Conservation (phyloP, 2,113 vertebrate genomes). For the Aegotheles bennettii region DNA sequence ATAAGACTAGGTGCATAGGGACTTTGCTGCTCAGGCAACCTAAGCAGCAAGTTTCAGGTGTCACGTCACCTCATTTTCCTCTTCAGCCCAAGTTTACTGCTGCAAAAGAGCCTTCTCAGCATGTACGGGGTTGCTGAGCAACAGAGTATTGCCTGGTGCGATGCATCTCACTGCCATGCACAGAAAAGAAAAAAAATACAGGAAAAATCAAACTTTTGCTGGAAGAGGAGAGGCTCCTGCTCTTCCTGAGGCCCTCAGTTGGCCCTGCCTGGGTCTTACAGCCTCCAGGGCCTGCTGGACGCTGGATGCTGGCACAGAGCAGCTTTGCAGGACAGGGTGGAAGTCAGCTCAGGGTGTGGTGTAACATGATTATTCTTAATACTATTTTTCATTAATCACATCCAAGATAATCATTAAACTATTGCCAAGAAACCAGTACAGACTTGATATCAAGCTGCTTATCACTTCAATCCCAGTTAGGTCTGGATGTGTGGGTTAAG, state of each 20-base stretch:
- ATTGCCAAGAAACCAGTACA: neutral
- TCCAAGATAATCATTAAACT: conserved; percentile 5
- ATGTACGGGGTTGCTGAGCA: conserved; percentile 20
- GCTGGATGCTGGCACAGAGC: neutral
- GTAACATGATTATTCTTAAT: neutral
- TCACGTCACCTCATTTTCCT: neutral
- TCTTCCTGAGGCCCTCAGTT: neutral
- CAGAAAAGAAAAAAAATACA: neutral
- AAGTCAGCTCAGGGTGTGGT: conserved; percentile 45
- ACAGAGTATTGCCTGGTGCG: neutral
- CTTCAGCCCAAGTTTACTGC: neutral
- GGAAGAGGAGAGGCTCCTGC: neutral
- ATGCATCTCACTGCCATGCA: neutral
- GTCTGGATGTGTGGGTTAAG: conserved; percentile 8
- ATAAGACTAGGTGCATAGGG: neutral
- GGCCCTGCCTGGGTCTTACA: neutral
- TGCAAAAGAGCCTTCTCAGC: conserved; percentile 13
- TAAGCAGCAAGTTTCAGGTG: neutral
- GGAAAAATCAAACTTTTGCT: conserved; percentile 13
- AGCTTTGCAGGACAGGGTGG: neutral
- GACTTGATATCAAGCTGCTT: neutral
- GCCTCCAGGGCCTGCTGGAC: neutral
- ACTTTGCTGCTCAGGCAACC: neutral
- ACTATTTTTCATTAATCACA: conserved; percentile 17
- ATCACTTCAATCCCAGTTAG: neutral